Evolutionary conservation across 2,888 invertebrate species (phyloP).

Genomic region (Melanophora roralis): DNA sequence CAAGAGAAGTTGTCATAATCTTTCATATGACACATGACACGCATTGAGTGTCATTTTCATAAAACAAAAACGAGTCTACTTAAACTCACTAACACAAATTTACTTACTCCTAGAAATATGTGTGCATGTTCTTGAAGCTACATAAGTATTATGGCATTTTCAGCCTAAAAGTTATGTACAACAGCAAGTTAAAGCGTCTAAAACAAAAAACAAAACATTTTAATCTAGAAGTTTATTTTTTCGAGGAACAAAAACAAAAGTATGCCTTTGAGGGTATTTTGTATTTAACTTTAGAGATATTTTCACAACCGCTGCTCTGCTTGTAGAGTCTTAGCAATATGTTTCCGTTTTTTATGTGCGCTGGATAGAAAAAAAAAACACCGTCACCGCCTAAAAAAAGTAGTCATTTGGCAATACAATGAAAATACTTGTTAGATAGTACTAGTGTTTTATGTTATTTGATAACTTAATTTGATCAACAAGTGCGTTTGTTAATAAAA

Average conservation of each 20-base stretch:
- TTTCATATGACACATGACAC: conserved; percentile 34
- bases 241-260: not conserved
- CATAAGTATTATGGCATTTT: not conserved
- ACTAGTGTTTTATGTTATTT: not conserved
- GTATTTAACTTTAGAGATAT: not conserved
- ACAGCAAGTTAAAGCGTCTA: not conserved
- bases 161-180: not conserved
- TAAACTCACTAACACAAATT: not conserved
- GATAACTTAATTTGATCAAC: not conserved
- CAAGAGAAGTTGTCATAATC: conserved; percentile 31
- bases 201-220: not conserved
- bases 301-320: not conserved
- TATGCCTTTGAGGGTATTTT: conserved; percentile 33
- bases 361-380: not conserved
- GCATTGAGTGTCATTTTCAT: conserved; percentile 36
- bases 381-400: not conserved
- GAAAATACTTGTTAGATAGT: not conserved
- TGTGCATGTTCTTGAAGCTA: too few relatives aligned
- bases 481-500: not conserved
- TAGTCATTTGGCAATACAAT: not conserved
- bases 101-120: not conserved
- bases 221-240: not conserved
- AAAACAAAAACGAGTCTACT: not conserved
- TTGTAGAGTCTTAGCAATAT: not conserved
- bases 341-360: not conserved